phyloP scores from a whole-genome alignment of 1,140 invertebrate species.

The Anadara kagoshimensis region DNA sequence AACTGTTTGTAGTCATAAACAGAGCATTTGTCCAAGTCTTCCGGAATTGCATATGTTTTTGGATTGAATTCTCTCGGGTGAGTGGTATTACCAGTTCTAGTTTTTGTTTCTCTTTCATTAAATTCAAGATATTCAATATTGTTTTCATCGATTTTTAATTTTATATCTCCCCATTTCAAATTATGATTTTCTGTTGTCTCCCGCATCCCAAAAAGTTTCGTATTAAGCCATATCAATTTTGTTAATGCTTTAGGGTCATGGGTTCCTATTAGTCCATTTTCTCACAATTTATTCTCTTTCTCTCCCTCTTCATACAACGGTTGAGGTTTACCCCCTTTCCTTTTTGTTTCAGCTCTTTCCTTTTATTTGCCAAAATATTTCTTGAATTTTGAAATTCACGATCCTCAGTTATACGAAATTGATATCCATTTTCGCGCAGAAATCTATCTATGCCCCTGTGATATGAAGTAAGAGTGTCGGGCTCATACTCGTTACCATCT shows the following conservation, averaged over 20 bases:
- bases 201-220: neutral
- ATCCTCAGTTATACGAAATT: neutral
- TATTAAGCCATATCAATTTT: neutral
- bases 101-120: neutral
- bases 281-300: neutral
- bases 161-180: no score
- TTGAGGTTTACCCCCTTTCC: conserved; percentile 1
- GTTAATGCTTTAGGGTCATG: neutral
- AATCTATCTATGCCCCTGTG: no score
- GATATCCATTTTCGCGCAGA: no score
- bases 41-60: neutral
- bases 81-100: neutral
- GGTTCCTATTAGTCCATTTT: neutral
- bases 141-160: neutral
- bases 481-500: no score
- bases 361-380: neutral
- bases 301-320: neutral
- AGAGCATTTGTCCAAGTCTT: neutral
- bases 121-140: neutral
- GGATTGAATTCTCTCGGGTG: neutral
- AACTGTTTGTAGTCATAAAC: neutral
- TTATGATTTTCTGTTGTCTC: neutral
- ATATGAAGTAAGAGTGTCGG: no score
- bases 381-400: neutral
- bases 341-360: neutral